Base-by-base conservation (phyloP, 2,888 invertebrate genomes). In the Acronicta alni region DNA sequence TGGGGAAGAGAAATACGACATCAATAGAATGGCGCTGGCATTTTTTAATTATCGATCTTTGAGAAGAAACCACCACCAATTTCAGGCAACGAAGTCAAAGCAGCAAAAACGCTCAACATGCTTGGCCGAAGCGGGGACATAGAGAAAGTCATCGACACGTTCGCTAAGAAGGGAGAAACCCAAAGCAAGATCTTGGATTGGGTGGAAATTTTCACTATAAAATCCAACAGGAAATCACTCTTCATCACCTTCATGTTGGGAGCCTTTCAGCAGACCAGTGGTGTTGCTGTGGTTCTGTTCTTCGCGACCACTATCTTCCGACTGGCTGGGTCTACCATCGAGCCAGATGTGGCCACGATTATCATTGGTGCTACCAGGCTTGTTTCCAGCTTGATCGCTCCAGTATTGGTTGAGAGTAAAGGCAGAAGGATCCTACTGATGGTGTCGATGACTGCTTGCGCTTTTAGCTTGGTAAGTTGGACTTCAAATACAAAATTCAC, bases 281-380 rank as follows among this genome's bases (percentile, higher is more conserved):
- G 87, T 18, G 77, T 84, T 0, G 75, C 81, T 2, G 78, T 80
- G 0, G 78, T 87, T 0, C 42, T 84, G 7, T 84, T 84, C 46
- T 87, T 83, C 52, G 77, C 83, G 0, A 86, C 84, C 0, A 81
- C 80, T 0, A 86, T 88, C 26, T 88, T 88, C 37, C 55, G 79
- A 7, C 44, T 75, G 16, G 83, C 86, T 14, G 85, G 77, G 0
- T 86, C 87, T 0, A 71, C 83, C 0, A 68, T 87, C 0, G 48
- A 75, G 10, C 82, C 87, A 0, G 74, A 84, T 56, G 48, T 85
- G 53, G 84, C 85, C 0, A 87, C 86, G 0, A 87, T 87, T 15
- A 76, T 77, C 2, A 60, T 76, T 35, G 79, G 77, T 2, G 65
- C 55, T 0, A 84, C 84, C 0, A 75, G 80, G 42, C 49, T 85